Conservation (phyloP, 2,888 invertebrate species). For the Drosophila cracens region DNA sequence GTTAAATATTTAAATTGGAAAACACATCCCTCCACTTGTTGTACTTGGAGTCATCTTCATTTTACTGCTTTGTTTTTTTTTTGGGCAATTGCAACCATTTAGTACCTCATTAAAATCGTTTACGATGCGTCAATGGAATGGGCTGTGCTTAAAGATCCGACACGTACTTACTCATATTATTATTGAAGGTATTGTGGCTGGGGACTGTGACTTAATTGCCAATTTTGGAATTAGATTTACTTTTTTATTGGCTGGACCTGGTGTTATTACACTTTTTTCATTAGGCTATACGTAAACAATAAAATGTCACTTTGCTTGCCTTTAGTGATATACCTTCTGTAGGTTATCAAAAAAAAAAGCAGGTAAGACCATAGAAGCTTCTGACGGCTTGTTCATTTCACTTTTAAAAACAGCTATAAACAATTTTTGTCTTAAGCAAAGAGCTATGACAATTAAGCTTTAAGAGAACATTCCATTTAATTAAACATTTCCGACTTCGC, state of each 20-base stretch:
- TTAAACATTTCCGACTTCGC: background rate
- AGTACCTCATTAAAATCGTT: constrained; percentile 56
- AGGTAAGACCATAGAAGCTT: background rate
- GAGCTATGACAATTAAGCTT: background rate
- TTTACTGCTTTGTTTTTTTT: constrained; percentile 21
- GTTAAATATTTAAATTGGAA: constrained; percentile 47
- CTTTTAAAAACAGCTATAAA: background rate
- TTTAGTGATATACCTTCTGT: constrained; percentile 1
- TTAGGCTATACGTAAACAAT: constrained; percentile 1
- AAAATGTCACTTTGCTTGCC: constrained; percentile 18
- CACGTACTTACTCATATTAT: constrained; percentile 50
- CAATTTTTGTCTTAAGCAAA: background rate
- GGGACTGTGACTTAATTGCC: constrained; percentile 41
- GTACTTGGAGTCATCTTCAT: background rate
- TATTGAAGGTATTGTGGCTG: constrained; percentile 27
- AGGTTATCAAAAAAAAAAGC: background rate
- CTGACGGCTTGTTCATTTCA: background rate
- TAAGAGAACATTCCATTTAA: background rate
- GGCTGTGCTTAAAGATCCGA: constrained; percentile 32
- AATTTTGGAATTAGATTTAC: constrained; percentile 46
- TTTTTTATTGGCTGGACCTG: constrained; percentile 27
- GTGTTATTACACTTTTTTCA: constrained; percentile 1
- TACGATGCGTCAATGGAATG: constrained; percentile 25
- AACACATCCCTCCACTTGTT: constrained; percentile 21
- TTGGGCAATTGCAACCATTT: constrained; percentile 38